Percentiles rank a stretch among this genome's conserved stretches.
phyloP scores from a whole-genome alignment of 2,113 vertebrate species.

The Saccopteryx leptura region DNA sequence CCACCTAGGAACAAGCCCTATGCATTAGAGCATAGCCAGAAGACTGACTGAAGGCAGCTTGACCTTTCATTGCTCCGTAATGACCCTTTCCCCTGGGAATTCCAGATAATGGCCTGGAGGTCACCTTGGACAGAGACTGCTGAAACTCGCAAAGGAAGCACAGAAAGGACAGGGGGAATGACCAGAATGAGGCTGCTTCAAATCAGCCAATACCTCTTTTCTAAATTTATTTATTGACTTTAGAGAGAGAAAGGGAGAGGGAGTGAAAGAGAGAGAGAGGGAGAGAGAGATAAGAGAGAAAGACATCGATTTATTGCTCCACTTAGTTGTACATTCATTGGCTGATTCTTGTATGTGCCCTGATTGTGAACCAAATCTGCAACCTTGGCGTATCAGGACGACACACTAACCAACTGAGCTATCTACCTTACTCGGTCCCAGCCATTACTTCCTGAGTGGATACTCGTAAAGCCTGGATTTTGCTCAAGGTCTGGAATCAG shows the following conservation, averaged over 20 bases:
- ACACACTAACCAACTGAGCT: no score
- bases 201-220: not conserved
- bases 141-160: constrained; percentile 16
- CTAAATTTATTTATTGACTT: no score
- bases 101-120: not conserved
- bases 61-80: not conserved
- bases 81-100: not conserved
- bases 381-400: no score
- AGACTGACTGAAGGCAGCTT: not conserved
- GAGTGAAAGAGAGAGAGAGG: no score
- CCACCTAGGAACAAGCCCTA: constrained; percentile 77
- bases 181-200: not conserved
- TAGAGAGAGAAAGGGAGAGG: no score
- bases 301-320: no score
- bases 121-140: not conserved
- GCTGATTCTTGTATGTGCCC: no score
- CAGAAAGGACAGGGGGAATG: not conserved
- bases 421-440: no score
- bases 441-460: not conserved
- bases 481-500: not conserved
- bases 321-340: no score
- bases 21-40: not conserved
- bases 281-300: no score
- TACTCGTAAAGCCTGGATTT: not conserved
- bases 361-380: no score